phyloP scores from a whole-genome alignment of 2,888 invertebrate genomes.

The Noctua pronuba region DNA sequence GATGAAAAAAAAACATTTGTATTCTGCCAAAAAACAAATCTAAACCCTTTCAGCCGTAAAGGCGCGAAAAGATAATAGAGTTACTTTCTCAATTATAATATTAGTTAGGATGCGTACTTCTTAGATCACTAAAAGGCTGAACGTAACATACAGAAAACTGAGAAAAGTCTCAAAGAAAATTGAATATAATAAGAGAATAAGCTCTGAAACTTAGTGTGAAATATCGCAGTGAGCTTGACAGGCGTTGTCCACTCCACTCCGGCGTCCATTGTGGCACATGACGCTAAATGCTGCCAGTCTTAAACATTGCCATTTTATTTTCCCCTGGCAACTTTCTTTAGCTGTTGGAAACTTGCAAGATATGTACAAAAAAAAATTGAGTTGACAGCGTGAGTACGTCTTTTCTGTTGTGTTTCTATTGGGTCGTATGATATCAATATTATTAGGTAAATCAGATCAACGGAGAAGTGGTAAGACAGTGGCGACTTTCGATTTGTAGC shows the following conservation, averaged over 20 bases:
- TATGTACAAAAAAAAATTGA: background rate
- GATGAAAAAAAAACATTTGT: background rate
- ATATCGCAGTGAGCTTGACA: conserved; percentile 46
- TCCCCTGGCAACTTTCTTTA: background rate
- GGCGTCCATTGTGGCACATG: conserved; percentile 13
- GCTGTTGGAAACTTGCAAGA: background rate
- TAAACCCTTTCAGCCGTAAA: background rate
- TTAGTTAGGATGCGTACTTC: background rate
- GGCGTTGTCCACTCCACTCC: conserved; percentile 41
- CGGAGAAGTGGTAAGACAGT: background rate
- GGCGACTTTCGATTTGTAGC: background rate
- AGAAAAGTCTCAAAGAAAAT: background rate
- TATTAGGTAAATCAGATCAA: background rate
- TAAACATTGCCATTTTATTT: conserved; percentile 32
- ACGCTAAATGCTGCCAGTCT: conserved; percentile 15
- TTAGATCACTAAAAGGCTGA: background rate
- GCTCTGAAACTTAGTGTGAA: conserved; percentile 31
- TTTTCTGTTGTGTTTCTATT: background rate
- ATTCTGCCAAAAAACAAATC: background rate
- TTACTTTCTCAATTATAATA: background rate
- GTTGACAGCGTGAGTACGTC: background rate
- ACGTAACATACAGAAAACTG: conserved; percentile 12
- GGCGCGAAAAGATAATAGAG: background rate
- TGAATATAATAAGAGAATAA: conserved; percentile 31
- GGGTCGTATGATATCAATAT: background rate